Evolutionary conservation across 2,797 vertebrate species (phyloP).

Genomic region (Hipposideros larvatus): DNA sequence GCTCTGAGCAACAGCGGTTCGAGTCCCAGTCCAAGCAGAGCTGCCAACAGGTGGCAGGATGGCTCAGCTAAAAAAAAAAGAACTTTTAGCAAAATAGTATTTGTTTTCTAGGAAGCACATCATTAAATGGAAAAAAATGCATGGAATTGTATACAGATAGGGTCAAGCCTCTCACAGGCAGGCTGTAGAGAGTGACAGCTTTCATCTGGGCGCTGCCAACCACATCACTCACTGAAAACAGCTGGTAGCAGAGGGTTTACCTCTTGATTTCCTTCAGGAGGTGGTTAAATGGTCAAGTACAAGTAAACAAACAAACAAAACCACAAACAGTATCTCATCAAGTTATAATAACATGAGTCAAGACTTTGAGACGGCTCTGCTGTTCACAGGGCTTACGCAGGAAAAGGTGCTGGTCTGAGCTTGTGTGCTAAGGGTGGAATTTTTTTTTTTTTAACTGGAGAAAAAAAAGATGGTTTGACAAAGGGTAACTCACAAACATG

Average conservation of each 20-base stretch:
- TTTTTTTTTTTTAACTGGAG: background rate
- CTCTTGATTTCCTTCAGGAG: background rate
- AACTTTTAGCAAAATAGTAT: background rate
- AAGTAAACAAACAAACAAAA: background rate
- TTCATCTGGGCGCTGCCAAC: rapidly evolving
- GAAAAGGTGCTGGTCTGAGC: background rate
- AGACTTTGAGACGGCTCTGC: background rate
- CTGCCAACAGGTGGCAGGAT: no score
- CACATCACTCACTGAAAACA: background rate
- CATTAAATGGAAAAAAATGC: background rate
- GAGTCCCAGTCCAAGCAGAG: no score
- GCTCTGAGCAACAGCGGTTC: no score
- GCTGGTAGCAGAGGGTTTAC: background rate
- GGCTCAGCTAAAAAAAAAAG: background rate
- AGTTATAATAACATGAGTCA: background rate
- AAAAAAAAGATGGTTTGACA: background rate
- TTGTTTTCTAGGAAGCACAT: background rate
- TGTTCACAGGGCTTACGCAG: background rate
- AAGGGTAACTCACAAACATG: background rate
- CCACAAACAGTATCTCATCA: background rate
- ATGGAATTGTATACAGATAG: background rate
- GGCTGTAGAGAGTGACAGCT: background rate
- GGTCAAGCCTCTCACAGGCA: background rate
- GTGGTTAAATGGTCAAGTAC: background rate
- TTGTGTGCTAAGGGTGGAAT: background rate